Evolutionary conservation across 1,140 invertebrate genomes (phyloP).

Genomic region (honey bee (Apis mellifera)): Amel_HAv3.1 CM009941.2:882501-883000

Average conservation of each 20-base stretch:
- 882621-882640: conserved; percentile 90
- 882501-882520: conserved; percentile 97
- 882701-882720: not conserved
- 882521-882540: conserved; percentile 96
- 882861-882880: conserved; percentile 82
- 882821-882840: no score
- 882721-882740: not conserved
- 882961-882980: conserved; percentile 91
- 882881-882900: conserved; percentile 95
- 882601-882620: conserved; percentile 94
- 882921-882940: conserved; percentile 96
- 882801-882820: not conserved
- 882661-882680: conserved; percentile 87
- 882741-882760: not conserved
- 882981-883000: conserved; percentile 91
- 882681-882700: not conserved
- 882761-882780: no score
- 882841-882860: no score
- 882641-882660: conserved; percentile 98
- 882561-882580: conserved; percentile 95
- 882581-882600: conserved; percentile 91
- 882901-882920: conserved; percentile 96
- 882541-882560: conserved; percentile 88
- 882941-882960: conserved; percentile 87
- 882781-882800: no score